Evolutionary conservation across 2,113 vertebrate genomes (phyloP).

Genomic region (Geococcyx californianus): DNA sequence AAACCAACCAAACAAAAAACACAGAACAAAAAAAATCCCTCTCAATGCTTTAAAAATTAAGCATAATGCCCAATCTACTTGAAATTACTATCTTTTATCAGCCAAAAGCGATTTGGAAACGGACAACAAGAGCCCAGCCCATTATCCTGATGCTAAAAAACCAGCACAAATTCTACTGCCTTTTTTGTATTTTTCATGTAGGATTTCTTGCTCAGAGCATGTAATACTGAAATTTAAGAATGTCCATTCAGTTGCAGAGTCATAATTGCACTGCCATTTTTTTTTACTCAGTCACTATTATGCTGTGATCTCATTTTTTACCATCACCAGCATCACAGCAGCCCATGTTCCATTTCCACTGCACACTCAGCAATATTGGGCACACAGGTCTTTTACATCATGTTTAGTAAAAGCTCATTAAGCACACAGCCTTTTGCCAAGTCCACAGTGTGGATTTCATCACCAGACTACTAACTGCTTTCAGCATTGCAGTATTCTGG

Average conservation of each 20-base stretch:
- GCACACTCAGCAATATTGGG: not conserved
- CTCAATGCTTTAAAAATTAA: not conserved
- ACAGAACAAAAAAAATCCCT: not conserved
- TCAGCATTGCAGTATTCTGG: not conserved
- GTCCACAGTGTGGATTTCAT: not conserved
- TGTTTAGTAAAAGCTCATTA: not conserved
- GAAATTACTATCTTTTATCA: not conserved
- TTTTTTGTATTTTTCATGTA: not conserved
- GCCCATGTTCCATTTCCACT: not conserved
- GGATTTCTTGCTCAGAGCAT: not conserved
- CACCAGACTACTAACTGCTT: not conserved
- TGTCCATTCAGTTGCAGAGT: not conserved
- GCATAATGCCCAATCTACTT: not conserved
- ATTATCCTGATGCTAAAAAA: not conserved
- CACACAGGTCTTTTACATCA: not conserved
- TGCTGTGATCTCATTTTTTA: not conserved
- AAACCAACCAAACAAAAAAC: too few species aligned
- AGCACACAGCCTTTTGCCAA: not conserved
- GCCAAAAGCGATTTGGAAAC: not conserved
- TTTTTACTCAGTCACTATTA: not conserved
- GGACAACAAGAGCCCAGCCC: not conserved
- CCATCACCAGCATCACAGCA: not conserved
- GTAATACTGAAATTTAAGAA: not conserved
- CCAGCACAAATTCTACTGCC: not conserved
- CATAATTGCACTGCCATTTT: accelerated